These are phyloP conservation scores for Drosophila virilis DNA, from an alignment of 1,140 invertebrate species.

Conservation along the genomic window DNA sequence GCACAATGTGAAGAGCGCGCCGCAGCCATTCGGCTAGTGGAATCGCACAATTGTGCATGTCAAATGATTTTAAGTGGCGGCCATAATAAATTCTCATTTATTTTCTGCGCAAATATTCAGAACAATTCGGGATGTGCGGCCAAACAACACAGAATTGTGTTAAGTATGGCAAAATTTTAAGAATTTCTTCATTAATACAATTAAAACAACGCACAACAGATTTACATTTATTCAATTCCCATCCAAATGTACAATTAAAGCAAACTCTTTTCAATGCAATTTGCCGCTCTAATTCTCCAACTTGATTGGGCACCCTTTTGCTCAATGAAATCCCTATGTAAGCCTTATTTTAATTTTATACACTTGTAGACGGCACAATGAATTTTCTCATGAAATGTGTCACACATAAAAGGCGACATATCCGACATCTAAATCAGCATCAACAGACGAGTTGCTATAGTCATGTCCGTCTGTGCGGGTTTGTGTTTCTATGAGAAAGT, in stretches of 20 bases:
- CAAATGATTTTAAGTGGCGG: slow-evolving; percentile 71
- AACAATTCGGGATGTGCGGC: slow-evolving; percentile 12
- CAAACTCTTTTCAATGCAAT: not conserved
- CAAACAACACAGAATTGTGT: not conserved
- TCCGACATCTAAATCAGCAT: too few relatives aligned
- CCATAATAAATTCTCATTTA: slow-evolving; percentile 75
- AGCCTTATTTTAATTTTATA: too few relatives aligned
- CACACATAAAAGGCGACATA: too few relatives aligned
- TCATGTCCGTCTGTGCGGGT: too few relatives aligned
- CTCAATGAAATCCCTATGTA: too few relatives aligned
- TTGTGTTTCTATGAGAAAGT: too few relatives aligned
- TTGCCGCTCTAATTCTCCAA: not conserved
- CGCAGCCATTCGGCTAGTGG: slow-evolving; percentile 13
- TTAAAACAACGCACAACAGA: not conserved
- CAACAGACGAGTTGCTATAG: too few relatives aligned
- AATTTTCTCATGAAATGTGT: too few relatives aligned
- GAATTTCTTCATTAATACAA: not conserved
- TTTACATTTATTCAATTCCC: not conserved
- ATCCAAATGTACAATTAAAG: not conserved
- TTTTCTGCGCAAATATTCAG: slow-evolving; percentile 41
- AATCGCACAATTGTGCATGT: slow-evolving; percentile 55
- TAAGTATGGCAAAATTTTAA: not conserved
- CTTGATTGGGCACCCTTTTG: not conserved
- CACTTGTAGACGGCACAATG: too few relatives aligned
- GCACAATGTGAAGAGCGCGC: slow-evolving; percentile 7